Evolutionary conservation across 2,888 invertebrate species (phyloP).

Genomic region (Sesia bembeciformis): DNA sequence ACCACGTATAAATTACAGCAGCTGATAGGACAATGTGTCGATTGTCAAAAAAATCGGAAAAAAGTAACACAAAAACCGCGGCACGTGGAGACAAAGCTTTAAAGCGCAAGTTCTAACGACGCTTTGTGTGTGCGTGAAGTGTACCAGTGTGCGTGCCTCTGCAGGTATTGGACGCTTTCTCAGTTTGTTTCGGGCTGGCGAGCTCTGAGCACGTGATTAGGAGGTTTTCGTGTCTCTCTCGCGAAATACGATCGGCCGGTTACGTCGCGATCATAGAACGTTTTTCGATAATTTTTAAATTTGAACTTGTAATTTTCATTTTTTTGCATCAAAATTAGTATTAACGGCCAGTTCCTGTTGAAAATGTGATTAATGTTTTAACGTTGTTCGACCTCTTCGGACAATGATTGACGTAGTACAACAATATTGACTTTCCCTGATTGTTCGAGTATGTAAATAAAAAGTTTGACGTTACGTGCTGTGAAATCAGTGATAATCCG

Average conservation of each 20-base stretch:
- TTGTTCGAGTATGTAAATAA: not conserved
- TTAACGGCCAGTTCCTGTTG: not conserved
- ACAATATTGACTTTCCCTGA: not conserved
- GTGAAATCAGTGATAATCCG: not conserved
- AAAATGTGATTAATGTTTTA: not conserved
- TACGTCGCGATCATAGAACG: not conserved
- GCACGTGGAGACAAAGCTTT: slow-evolving; percentile 50
- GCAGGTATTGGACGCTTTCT: slow-evolving; percentile 57
- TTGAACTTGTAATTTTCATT: not conserved
- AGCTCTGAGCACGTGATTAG: slow-evolving; percentile 20
- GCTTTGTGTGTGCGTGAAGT: slow-evolving; percentile 33
- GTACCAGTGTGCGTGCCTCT: slow-evolving; percentile 60
- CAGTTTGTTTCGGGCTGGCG: slow-evolving; percentile 57
- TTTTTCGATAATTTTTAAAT: not conserved
- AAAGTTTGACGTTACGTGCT: not conserved
- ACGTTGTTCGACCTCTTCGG: not conserved
- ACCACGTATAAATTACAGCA: slow-evolving; percentile 29
- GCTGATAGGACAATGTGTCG: slow-evolving; percentile 30
- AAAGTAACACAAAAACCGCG: slow-evolving; percentile 11
- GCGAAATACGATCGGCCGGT: not conserved
- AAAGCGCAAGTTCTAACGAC: slow-evolving; percentile 46
- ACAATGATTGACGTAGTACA: not conserved
- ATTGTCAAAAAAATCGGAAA: slow-evolving; percentile 11
- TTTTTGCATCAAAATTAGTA: not conserved
- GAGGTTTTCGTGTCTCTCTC: slow-evolving; percentile 1